Percentiles rank a stretch among this genome's conserved stretches.
Evolutionary conservation across 2,888 invertebrate genomes (phyloP).

Genomic region (Thera britannica): DNA sequence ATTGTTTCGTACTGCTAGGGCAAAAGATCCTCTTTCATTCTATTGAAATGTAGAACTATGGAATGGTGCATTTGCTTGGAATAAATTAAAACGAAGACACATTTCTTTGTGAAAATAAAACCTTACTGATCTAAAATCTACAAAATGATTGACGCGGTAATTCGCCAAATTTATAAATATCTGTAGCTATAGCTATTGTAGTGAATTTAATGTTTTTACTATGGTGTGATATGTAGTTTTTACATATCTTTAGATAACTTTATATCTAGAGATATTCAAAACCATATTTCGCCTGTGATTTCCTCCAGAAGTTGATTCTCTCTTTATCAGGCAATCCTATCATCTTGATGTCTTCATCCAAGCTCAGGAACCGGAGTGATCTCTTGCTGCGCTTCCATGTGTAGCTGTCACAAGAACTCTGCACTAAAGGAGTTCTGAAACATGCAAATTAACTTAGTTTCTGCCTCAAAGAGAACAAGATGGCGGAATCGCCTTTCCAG

Average conservation of each 20-base stretch:
- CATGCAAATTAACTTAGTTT: constrained; percentile 16
- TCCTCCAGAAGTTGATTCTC: constrained; percentile 43
- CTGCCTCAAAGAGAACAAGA: not conserved
- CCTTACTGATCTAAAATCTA: too few species aligned
- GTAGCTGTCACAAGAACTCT: not conserved
- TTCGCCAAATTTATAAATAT: too few species aligned
- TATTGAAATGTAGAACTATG: not conserved
- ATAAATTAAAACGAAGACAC: not conserved
- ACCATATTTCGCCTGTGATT: constrained; percentile 29
- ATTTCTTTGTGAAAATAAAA: not conserved
- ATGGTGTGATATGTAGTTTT: too few species aligned
- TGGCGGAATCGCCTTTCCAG: too few species aligned
- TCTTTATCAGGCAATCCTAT: constrained; percentile 38
- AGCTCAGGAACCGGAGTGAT: constrained; percentile 37
- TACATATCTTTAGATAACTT: too few species aligned
- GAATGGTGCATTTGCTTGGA: not conserved
- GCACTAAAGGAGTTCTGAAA: constrained; percentile 38
- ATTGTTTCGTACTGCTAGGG: not conserved
- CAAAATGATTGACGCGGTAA: too few species aligned
- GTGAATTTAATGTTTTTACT: too few species aligned
- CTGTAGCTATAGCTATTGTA: too few species aligned
- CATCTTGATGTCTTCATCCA: constrained; percentile 32
- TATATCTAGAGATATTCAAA: constrained; percentile 11
- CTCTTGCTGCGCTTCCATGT: constrained; percentile 36
- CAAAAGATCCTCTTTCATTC: not conserved